phyloP scores from a whole-genome alignment of 2,888 invertebrate species.

The Molorchus minor region DNA sequence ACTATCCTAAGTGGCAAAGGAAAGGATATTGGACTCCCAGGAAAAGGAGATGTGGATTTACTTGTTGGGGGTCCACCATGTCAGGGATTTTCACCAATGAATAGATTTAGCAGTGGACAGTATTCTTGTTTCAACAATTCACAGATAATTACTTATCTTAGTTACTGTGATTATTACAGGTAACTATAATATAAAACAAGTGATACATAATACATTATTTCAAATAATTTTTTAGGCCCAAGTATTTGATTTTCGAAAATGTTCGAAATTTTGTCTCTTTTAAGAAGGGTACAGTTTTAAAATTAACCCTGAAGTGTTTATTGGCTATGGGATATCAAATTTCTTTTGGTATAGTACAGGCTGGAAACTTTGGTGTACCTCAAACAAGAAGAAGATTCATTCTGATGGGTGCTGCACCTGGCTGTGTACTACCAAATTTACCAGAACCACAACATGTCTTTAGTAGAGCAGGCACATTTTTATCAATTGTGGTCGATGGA shows the following conservation, averaged over 20 bases:
- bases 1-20: slow-evolving; percentile 70
- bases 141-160: slow-evolving; percentile 81
- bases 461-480: slow-evolving; percentile 71
- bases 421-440: slow-evolving; percentile 75
- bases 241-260: slow-evolving; percentile 85
- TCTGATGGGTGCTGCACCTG: slow-evolving; percentile 84
- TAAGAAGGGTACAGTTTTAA: slow-evolving; percentile 81
- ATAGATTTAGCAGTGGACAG: slow-evolving; percentile 83
- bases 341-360: slow-evolving; percentile 84
- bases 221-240: slow-evolving; percentile 63
- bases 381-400: slow-evolving; percentile 79
- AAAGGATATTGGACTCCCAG: slow-evolving; percentile 65
- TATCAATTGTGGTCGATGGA: slow-evolving; percentile 70
- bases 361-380: slow-evolving; percentile 86
- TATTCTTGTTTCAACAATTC: slow-evolving; percentile 89
- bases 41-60: slow-evolving; percentile 83
- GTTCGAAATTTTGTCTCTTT: slow-evolving; percentile 87
- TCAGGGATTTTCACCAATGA: slow-evolving; percentile 91
- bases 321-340: slow-evolving; percentile 88
- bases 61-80: slow-evolving; percentile 89
- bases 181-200: slow-evolving; percentile 34
- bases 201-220: not conserved
- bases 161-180: slow-evolving; percentile 86
- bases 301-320: slow-evolving; percentile 79
- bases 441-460: slow-evolving; percentile 86